Percentiles rank a stretch among this genome's conserved stretches.
Conservation (phyloP, 2,113 vertebrate genomes). For the Macaca nemestrina region DNA sequence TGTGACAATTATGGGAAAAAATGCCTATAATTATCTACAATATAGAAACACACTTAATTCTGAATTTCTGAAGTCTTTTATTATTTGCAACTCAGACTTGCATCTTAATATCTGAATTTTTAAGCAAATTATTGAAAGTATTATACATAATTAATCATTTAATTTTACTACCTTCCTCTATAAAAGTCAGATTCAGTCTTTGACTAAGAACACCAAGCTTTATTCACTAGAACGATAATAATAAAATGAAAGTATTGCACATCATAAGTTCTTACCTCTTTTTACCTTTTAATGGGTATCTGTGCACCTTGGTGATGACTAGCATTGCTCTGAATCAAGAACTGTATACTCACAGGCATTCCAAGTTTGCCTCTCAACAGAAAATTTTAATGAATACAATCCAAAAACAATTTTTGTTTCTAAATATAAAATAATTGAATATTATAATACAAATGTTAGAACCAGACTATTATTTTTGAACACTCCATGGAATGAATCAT, state of each 20-base stretch:
- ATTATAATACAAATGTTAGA: slow-evolving; percentile 22
- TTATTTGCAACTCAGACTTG: background rate
- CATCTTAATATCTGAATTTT: slow-evolving; percentile 13
- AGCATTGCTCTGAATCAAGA: slow-evolving; percentile 52
- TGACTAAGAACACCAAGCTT: background rate
- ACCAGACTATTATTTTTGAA: slow-evolving; percentile 36
- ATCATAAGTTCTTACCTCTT: background rate
- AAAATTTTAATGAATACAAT: slow-evolving; percentile 63
- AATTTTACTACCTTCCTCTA: background rate
- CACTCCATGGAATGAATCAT: background rate
- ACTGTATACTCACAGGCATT: slow-evolving; percentile 51
- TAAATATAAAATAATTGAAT: slow-evolving; percentile 48
- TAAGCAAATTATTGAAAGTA: background rate
- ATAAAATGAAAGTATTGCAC: slow-evolving; percentile 4
- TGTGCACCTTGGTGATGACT: slow-evolving; percentile 52
- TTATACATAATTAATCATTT: background rate
- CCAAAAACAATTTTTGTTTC: slow-evolving; percentile 73
- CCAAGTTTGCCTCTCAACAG: slow-evolving; percentile 54
- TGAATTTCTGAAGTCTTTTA: background rate
- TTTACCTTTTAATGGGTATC: slow-evolving; percentile 9
- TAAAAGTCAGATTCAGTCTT: background rate
- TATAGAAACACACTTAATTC: background rate
- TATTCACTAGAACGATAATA: background rate
- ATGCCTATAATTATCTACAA: background rate
- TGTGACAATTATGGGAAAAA: background rate